Base-by-base conservation (phyloP, 2,888 invertebrate species). In the Standfussiana lucernea region DNA sequence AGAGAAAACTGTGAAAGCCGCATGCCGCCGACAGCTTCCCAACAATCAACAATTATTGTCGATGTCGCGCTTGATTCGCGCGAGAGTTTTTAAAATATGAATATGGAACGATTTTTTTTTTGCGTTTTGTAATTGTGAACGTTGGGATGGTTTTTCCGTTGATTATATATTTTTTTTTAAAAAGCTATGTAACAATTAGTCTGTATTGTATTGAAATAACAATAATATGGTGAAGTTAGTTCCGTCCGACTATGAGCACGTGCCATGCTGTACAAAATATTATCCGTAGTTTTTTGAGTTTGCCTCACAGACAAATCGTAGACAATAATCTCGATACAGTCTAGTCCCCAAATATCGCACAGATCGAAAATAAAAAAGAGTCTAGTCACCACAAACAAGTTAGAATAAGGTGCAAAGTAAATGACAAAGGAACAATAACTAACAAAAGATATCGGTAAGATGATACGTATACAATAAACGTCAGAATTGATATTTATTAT, bases 11-110 rank as follows among this genome's bases (percentile, higher is more conserved):
- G 64, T 37, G 40, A 64, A n/a, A 47, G 32, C 15, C 21, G 47
- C 32, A 47, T 72, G 59, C 13, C 2, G 59, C 32, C 72, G 74
- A 77, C 53, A 79, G 84, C 47, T 59, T 62, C 67, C 37, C 53
- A 68, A 88, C 83, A 88, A 74, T 80, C 77, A 86, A 77, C 80
- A 72, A 78, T 78, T 72, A 78, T 78, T 72, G 79, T 65, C 66
- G 72, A 86, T 81, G 68, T 71, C 65, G 56, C 69, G 72, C 72
- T 72, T 73, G 74, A 76, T 80, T 77, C 62, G 68, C 45, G 70
- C 10, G n/a, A n/a, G 45, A 77, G 13, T 59, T 82, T 75, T 69
- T 28, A 42, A 78, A 85, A 80, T 78, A 61, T 70, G 80, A 87
- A 82, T 79, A 75, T 86, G 78, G 53, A 79, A 75, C 56, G 72